Evolutionary conservation across 2,113 vertebrate genomes (phyloP).

Genomic region (Lipotes vexillifer): DNA sequence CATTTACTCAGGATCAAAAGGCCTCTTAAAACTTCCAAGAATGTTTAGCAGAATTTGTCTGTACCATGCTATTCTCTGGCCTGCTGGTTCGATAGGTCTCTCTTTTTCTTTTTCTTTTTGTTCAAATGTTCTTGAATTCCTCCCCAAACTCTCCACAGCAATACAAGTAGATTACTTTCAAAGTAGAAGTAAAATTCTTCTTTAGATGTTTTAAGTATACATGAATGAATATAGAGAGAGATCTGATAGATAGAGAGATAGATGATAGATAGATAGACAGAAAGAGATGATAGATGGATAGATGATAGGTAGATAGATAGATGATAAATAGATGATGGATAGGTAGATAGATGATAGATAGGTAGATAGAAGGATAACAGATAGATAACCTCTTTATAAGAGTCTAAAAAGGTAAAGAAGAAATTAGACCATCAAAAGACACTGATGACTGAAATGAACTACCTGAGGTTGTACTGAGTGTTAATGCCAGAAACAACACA

Average conservation of each 20-base stretch:
- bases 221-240: not conserved
- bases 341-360: too few species aligned
- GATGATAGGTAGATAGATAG: not conserved
- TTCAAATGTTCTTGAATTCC: not conserved
- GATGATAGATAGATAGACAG: not conserved
- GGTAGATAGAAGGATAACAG: too few species aligned
- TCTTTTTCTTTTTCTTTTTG: not conserved
- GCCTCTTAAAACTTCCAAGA: not conserved
- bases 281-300: not conserved
- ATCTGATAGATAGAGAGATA: not conserved
- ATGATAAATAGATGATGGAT: too few species aligned
- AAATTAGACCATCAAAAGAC: not conserved
- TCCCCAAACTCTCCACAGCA: not conserved
- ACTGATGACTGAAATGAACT: too few species aligned
- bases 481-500: not conserved
- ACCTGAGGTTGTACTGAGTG: not conserved
- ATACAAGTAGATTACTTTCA: not conserved
- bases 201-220: not conserved
- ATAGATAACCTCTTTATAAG: not conserved
- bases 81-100: not conserved
- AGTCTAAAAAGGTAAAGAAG: not conserved
- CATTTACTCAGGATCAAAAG: not conserved
- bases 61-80: not conserved
- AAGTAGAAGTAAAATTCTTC: not conserved
- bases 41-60: not conserved